These are phyloP conservation scores for Rhingia rostrata DNA, from an alignment of 2,888 invertebrate genomes.

Conservation along the genomic window DNA sequence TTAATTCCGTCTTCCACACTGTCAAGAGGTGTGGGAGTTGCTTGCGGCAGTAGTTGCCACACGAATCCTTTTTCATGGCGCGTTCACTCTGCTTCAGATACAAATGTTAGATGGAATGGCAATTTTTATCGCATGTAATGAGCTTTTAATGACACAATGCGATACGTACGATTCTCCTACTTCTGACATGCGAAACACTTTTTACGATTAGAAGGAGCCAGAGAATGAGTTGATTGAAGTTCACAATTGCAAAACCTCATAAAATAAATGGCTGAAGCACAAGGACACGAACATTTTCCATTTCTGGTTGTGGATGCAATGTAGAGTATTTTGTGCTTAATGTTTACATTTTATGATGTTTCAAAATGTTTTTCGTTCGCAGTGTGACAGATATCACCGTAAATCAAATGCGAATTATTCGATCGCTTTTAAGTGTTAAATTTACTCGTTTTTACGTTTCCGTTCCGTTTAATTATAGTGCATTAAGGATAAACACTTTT, in stretches of 20 bases:
- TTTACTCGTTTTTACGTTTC: background rate
- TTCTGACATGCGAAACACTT: slow-evolving; percentile 1
- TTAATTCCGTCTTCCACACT: slow-evolving; percentile 29
- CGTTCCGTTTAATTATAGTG: slow-evolving; percentile 24
- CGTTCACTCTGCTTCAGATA: slow-evolving; percentile 31
- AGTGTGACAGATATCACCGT: background rate
- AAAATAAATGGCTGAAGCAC: slow-evolving; percentile 23
- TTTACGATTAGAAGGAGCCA: slow-evolving; percentile 34
- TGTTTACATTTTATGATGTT: slow-evolving; percentile 25
- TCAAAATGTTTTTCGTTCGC: background rate
- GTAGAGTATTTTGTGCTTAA: slow-evolving; percentile 27
- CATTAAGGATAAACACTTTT: slow-evolving; percentile 2
- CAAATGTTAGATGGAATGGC: slow-evolving; percentile 64
- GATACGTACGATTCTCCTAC: slow-evolving; percentile 37
- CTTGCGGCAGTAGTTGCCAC: slow-evolving; percentile 4
- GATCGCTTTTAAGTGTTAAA: slow-evolving; percentile 6
- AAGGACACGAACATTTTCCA: slow-evolving; percentile 44
- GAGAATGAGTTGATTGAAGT: background rate
- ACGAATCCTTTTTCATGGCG: slow-evolving; percentile 30
- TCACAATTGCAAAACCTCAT: slow-evolving; percentile 22
- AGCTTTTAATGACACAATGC: slow-evolving; percentile 67
- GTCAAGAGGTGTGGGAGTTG: background rate
- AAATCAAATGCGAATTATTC: slow-evolving; percentile 25
- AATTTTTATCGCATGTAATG: slow-evolving; percentile 67
- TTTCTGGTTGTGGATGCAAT: slow-evolving; percentile 30